Base-by-base conservation (phyloP, 1,140 invertebrate species). In the Notospermus geniculatus region DNA sequence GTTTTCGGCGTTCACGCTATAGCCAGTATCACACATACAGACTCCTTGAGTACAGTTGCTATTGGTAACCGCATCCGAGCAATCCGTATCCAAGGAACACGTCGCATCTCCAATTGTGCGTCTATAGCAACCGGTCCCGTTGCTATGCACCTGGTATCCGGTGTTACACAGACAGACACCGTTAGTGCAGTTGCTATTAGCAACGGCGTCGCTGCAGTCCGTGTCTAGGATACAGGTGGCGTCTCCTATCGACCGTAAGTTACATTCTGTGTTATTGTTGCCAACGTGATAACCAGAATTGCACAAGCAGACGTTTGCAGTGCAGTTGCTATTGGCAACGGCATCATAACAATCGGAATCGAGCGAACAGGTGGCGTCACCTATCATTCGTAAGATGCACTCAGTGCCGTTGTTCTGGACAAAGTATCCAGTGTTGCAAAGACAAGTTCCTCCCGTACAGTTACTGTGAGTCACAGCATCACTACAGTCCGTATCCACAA, bases 271-370 rank as follows among this genome's bases (percentile, higher is more conserved):
- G 23, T 60, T 46, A 15, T 52, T 64, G 22, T 22, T 17, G n/a
- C 29, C 50, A 17, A n/a, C 54, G 13, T 59, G 19, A 32, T 56
- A 66, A 32, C 66, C 69, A n/a, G 54, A 50, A 29, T 54, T 17
- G 60, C 70, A 71, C 2, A 43, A 7, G 32, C 70, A 71, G 11
- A 54, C 57, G 36, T 32, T 53, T 30, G 60, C 55, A 2, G 30
- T 52, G 32, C 70, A 71, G 28, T 55, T 50, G 19, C 67, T 69
- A 50, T 67, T 53, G 41, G 23, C 17, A 23, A 71, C 62, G 2
- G 65, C 64, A 27, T 62, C 61, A 11, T 39, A 25, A 65, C 70
- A 71, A 50, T 71, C 70, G 1, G 54, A 45, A 27, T 63, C 45
- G 17, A 66, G 36, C 13, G 17, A 9, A 58, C 70, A 71, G 4